A percentile compares a stretch with the other conserved stretches of the same genome.
These are phyloP conservation scores for Agrenia bidenticulata DNA, from an alignment of 2,888 invertebrate species.

Conservation along the genomic window DNA sequence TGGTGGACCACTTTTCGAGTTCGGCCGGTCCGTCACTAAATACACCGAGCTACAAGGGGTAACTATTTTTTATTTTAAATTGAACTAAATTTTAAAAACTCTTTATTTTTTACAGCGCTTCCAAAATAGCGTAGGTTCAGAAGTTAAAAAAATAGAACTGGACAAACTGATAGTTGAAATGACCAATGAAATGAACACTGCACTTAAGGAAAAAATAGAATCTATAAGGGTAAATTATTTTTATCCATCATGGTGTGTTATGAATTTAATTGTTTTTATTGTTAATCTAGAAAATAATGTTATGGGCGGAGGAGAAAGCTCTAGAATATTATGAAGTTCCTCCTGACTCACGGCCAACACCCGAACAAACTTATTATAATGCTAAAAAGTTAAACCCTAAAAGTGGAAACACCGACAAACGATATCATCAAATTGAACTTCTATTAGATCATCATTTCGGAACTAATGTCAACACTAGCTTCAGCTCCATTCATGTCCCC, in stretches of 20 bases:
- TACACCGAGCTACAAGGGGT: conserved; percentile 74
- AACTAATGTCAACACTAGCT: conserved; percentile 54
- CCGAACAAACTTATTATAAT: conserved; percentile 66
- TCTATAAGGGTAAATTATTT: conserved; percentile 71
- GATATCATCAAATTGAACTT: conserved; percentile 53
- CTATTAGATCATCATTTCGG: conserved; percentile 33
- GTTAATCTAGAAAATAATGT: conserved; percentile 40
- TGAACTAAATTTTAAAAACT: background rate
- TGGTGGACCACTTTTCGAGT: conserved; percentile 75
- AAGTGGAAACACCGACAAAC: conserved; percentile 45
- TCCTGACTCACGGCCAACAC: conserved; percentile 22
- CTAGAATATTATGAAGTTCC: conserved; percentile 36
- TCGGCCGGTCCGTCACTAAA: conserved; percentile 75
- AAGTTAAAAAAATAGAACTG: conserved; percentile 78
- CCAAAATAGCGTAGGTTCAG: conserved; percentile 63
- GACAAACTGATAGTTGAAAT: conserved; percentile 75
- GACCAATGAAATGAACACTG: conserved; percentile 75
- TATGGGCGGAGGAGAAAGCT: conserved; percentile 44
- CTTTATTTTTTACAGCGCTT: conserved; percentile 65
- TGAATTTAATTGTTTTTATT: conserved; percentile 1
- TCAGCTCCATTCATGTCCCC: conserved; percentile 83
- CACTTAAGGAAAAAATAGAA: conserved; percentile 84
- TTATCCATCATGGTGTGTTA: background rate
- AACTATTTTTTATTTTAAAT: conserved; percentile 55
- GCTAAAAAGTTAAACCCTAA: conserved; percentile 71